phyloP scores from a whole-genome alignment of 2,113 vertebrate species.

The Sakesphorus luctuosus region DNA sequence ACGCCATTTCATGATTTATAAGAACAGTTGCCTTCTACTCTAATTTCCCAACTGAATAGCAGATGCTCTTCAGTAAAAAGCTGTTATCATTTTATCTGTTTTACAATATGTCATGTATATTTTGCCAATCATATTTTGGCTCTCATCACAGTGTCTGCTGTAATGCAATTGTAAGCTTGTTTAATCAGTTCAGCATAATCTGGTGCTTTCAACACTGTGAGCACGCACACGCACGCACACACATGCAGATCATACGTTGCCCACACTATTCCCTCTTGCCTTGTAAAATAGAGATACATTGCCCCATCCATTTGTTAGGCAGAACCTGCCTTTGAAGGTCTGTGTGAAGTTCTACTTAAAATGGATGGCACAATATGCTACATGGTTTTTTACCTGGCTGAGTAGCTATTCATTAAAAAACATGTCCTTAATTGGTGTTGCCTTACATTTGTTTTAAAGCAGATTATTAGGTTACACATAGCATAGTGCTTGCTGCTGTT shows the following conservation, averaged over 20 bases:
- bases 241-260: background rate
- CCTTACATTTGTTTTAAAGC: conserved; percentile 12
- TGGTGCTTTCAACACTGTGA: background rate
- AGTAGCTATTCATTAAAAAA: conserved; percentile 41
- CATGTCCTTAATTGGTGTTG: conserved; percentile 28
- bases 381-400: background rate
- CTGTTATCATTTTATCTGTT: conserved; percentile 59
- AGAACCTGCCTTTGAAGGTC: background rate
- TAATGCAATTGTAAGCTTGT: conserved; percentile 44
- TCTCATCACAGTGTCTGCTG: conserved; percentile 47
- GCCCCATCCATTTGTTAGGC: background rate
- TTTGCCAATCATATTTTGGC: conserved; percentile 73
- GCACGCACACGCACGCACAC: background rate
- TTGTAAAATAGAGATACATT: background rate
- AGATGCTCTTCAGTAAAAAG: conserved; percentile 69
- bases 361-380: conserved; percentile 33
- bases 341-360: conserved; percentile 18
- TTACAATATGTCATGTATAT: conserved; percentile 69
- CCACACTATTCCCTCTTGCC: background rate
- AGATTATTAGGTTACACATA: conserved; percentile 17
- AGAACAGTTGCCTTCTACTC: conserved; percentile 56
- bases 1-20: conserved; percentile 33
- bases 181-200: conserved; percentile 65
- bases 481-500: fast-evolving
- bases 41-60: conserved; percentile 65